These are phyloP conservation scores for Erythrolamprus reginae DNA, from an alignment of 2,113 vertebrate genomes.

Conservation along the genomic window DNA sequence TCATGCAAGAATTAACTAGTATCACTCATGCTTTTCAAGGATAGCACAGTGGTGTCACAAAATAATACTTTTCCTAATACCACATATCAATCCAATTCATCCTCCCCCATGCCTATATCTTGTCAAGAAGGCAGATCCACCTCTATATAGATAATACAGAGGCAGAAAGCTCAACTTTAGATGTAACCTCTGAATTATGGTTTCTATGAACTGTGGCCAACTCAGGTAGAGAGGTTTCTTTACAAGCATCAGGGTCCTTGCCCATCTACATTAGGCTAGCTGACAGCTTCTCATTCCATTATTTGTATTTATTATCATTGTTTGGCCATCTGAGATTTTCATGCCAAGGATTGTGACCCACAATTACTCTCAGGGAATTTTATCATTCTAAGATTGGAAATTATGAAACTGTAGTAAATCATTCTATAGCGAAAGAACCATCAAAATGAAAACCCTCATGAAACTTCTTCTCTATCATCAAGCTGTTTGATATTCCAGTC, in stretches of 20 bases:
- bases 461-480: not conserved
- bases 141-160: not conserved
- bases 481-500: constrained; percentile 7
- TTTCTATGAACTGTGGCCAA: not conserved
- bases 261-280: not conserved
- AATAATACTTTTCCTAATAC: not conserved
- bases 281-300: not conserved
- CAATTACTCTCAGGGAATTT: not conserved
- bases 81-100: not conserved
- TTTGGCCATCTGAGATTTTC: not conserved
- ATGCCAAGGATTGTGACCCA: not conserved
- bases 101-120: not conserved
- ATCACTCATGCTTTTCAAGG: not conserved
- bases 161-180: not conserved
- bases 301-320: not conserved
- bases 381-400: constrained; percentile 1
- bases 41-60: not conserved
- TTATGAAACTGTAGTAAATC: constrained; percentile 6
- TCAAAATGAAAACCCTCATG: not conserved
- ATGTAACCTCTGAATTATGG: constrained; percentile 19
- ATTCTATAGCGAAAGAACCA: constrained; percentile 10
- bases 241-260: constrained; percentile 4
- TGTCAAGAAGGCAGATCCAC: not conserved
- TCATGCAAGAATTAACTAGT: not conserved
- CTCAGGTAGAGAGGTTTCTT: not conserved